Base-by-base conservation (phyloP, 2,113 vertebrate genomes). In the Coregonus clupeaformis region DNA sequence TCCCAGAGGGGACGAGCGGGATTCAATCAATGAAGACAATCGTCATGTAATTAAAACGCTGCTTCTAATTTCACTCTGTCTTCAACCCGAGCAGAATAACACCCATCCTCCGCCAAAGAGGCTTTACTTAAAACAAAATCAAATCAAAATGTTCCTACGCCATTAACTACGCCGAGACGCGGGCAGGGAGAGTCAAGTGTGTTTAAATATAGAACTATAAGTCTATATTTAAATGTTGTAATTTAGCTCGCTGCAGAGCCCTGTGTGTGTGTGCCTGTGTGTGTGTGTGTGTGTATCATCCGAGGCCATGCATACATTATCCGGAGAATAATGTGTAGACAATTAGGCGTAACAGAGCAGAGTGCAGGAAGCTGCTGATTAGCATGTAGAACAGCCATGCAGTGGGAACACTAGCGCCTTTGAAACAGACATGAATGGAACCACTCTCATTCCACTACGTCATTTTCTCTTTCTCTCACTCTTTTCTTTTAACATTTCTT, bases 231-330 rank as follows among this genome's bases (percentile, higher is more conserved):
- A 89, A 89, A 88, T 80, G 71, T 63, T 73, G 71, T 82, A 66
- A 85, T 80, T 82, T 83, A 88, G 78, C 77, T 85, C 80, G 77
- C 82, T 83, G 82, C 84, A 18, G 13, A 52, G 49, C 49, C 49
- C 13, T 52, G 24, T 27, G 25, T 14, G n/a, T 47, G 20, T 12
- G 20, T 55, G 59, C 59, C 9, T 6, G 24, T 27, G 14, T 14
- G n/a, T 45, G 20, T 12, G 18, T 16, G 68, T 86, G 76, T 80
- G 72, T 75, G 77, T 82, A 47, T 60, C 85, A 77, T 82, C 68
- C 65, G 78, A 85, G 79, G 78, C 78, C 74, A 70, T 63, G 88
- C 86, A 90, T 94, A 95, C 91, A 94, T 97, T 96, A 95, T 93
- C 93, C 91, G 82, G 88, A 91, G 92, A 90, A 94, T 88, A 80